These are phyloP conservation scores for Oncopodura yosiiana DNA, from an alignment of 1,140 invertebrate genomes.

Conservation along the genomic window DNA sequence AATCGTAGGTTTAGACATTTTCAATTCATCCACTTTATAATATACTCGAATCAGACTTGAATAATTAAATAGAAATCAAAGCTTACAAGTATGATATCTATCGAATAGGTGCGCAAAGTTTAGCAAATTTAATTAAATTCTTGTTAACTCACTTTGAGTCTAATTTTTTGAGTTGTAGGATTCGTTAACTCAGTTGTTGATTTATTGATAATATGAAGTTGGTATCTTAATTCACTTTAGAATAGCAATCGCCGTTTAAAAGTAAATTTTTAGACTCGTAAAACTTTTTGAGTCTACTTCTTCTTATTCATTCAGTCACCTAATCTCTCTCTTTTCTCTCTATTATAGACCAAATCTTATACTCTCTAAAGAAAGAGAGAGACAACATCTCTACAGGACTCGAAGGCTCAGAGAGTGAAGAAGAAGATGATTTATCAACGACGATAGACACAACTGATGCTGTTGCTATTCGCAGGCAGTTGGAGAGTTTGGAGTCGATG, in stretches of 20 bases:
- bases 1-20: too few relatives aligned
- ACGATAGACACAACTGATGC: constrained; percentile 53
- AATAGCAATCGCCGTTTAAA: too few relatives aligned
- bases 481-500: constrained; percentile 79
- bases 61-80: too few relatives aligned
- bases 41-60: too few relatives aligned
- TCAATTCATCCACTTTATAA: too few relatives aligned
- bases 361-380: constrained; percentile 48
- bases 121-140: not conserved
- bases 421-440: constrained; percentile 60
- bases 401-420: constrained; percentile 64
- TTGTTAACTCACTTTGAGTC: not conserved
- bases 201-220: too few relatives aligned
- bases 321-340: not conserved
- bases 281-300: constrained; percentile 22
- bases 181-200: too few relatives aligned
- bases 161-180: too few relatives aligned
- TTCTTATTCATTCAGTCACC: constrained; percentile 14
- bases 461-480: constrained; percentile 64
- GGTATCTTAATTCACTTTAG: too few relatives aligned
- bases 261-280: too few relatives aligned
- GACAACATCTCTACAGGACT: constrained; percentile 65
- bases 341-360: constrained; percentile 34
- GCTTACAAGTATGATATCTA: too few relatives aligned
- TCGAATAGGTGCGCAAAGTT: constrained; percentile 17